Conservation (phyloP, 2,888 invertebrate genomes). For the Junonia oenone region DNA sequence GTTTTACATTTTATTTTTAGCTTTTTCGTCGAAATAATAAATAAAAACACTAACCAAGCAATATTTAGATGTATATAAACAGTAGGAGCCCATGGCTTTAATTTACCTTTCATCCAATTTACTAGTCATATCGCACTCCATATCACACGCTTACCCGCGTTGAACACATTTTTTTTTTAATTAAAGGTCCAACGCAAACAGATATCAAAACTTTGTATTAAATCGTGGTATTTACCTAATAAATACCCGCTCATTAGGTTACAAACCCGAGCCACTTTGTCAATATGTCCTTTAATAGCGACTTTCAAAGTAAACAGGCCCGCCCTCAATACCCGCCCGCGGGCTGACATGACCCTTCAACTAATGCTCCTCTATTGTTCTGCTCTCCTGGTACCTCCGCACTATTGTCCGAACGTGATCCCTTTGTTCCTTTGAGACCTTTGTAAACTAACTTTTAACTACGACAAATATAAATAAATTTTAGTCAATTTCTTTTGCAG, state of each 20-base stretch:
- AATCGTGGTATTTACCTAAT: not conserved
- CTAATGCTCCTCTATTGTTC: slow-evolving; percentile 15
- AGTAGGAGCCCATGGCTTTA: too few relatives aligned
- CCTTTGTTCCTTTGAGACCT: slow-evolving; percentile 19
- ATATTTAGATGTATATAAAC: too few relatives aligned
- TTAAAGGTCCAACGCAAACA: not conserved
- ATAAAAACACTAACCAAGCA: too few relatives aligned
- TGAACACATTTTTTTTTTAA: not conserved
- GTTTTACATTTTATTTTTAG: too few relatives aligned
- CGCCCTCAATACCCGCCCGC: slow-evolving; percentile 1
- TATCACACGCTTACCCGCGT: too few relatives aligned
- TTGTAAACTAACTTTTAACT: not conserved
- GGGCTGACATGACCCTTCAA: slow-evolving; percentile 8
- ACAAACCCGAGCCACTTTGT: slow-evolving; percentile 3
- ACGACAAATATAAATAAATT: too few relatives aligned
- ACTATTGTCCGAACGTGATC: slow-evolving; percentile 20
- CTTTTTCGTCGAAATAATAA: too few relatives aligned
- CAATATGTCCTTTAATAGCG: slow-evolving; percentile 11
- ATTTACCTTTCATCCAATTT: too few relatives aligned
- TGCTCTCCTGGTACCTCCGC: slow-evolving; percentile 12
- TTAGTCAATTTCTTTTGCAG: too few relatives aligned
- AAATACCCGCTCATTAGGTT: not conserved
- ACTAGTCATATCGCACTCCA: too few relatives aligned
- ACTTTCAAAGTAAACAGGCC: slow-evolving; percentile 3
- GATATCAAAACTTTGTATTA: not conserved